Evolutionary conservation across 2,888 invertebrate species (phyloP), one percentile per base, ranked within the genome.

Genomic region (Tachystola acroxantha): DNA sequence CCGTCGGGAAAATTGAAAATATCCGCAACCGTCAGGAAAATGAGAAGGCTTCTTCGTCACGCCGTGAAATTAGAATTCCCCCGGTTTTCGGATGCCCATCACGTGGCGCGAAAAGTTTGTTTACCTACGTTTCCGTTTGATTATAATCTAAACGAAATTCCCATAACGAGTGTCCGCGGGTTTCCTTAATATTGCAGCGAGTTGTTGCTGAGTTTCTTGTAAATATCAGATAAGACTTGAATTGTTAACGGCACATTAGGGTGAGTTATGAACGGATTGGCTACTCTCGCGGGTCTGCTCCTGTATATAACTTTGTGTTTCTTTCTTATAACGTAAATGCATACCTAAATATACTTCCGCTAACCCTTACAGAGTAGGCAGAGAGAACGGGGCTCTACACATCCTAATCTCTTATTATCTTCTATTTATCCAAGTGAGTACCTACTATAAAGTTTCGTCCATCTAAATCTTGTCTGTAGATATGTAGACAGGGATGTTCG

Each of bases 1-100:
- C 74, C 72, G 70, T 66, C 62, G 75, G 70, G 69, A 81, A 81
- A 85, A 85, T 86, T 84, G 85, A 86, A 85, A 86, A 84, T 82
- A 81, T 81, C 82, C 84, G 72, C 78, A 79, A 73, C 76, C 75
- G 73, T 75, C 79, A 80, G 69, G 80, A 78, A 82, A 82, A 82
- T 82, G 76, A 78, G 78, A 50, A 65, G 69, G 54, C 63, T 66
- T 75, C 74, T 77, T 71, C 75, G 73, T 80, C 78, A 77, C 77
- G 70, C 67, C 71, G 72, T 73, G 71, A 73, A 84, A 82, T 82
- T 79, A 77, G 75, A 74, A 72, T 70, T 57, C 61, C 58, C 53
- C 52, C 52, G 55, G 57, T 57, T 63, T 69, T 64, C 48, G 57
- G 53, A 79, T 75, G 71, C 81, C 45, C 48, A 65, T 70, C 81